phyloP scores from a whole-genome alignment of 2,888 invertebrate species.

The Argyra leucocephala region DNA sequence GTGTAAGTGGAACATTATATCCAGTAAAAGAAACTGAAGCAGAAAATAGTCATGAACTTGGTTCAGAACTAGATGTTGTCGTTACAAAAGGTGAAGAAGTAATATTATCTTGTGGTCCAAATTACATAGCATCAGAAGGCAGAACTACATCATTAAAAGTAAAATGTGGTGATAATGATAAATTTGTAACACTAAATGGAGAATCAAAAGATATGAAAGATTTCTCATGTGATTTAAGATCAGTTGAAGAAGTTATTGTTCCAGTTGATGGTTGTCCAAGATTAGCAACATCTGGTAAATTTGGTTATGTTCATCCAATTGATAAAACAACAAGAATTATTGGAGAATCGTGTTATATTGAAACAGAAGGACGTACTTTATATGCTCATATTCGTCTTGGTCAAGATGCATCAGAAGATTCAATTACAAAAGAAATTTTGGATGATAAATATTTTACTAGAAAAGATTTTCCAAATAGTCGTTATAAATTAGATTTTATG shows the following conservation, averaged over 20 bases:
- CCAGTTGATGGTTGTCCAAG: constrained; percentile 27
- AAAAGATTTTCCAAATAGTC: constrained; percentile 26
- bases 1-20: constrained; percentile 22
- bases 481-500: constrained; percentile 31
- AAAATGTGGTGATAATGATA: constrained; percentile 21
- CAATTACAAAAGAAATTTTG: not conserved
- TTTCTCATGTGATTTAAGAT: constrained; percentile 30
- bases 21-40: constrained; percentile 13
- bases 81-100: constrained; percentile 19
- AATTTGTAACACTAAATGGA: constrained; percentile 18
- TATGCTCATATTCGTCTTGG: constrained; percentile 30
- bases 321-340: constrained; percentile 26
- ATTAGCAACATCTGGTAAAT: constrained; percentile 26
- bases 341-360: constrained; percentile 32
- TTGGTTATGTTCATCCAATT: constrained; percentile 31
- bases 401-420: not conserved
- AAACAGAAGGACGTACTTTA: constrained; percentile 26
- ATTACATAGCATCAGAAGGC: constrained; percentile 23
- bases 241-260: constrained; percentile 29
- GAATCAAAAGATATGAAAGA: constrained; percentile 21
- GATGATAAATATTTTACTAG: constrained; percentile 26
- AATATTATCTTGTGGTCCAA: constrained; percentile 27
- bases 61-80: not conserved
- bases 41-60: not conserved
- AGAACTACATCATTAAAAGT: constrained; percentile 21